phyloP scores from a whole-genome alignment of 2,797 vertebrate genomes.

The Gallirallus australis region DNA sequence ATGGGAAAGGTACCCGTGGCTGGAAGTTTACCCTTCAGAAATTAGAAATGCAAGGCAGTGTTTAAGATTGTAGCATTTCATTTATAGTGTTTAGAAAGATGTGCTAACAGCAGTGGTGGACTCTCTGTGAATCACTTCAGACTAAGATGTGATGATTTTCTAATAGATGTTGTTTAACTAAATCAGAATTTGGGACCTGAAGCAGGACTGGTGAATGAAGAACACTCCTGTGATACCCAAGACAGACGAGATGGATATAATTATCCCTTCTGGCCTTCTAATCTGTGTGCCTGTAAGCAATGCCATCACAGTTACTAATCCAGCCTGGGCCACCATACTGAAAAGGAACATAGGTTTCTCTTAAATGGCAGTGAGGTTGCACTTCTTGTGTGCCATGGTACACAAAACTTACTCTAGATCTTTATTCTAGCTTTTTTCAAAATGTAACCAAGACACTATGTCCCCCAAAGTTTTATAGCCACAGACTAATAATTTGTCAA shows the following conservation, averaged over 20 bases:
- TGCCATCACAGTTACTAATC: background rate
- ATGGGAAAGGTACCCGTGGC: slow-evolving; percentile 1
- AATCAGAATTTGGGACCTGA: background rate
- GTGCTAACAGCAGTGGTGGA: background rate
- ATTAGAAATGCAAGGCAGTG: background rate
- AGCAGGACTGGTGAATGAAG: background rate
- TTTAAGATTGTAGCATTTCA: background rate
- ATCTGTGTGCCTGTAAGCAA: background rate
- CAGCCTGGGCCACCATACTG: background rate
- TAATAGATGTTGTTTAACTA: background rate
- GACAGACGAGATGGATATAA: background rate
- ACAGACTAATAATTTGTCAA: background rate
- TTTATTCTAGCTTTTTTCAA: background rate
- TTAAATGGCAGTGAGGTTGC: background rate
- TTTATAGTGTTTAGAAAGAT: background rate
- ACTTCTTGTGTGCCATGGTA: background rate
- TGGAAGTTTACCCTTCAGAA: slow-evolving; percentile 22
- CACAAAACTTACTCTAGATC: background rate
- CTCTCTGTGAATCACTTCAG: background rate
- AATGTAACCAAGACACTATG: background rate
- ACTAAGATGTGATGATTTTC: background rate
- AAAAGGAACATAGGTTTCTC: background rate
- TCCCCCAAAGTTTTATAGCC: background rate
- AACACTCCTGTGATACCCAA: background rate
- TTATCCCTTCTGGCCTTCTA: background rate